Base-by-base conservation (phyloP, 2,888 invertebrate species). In the Saturnia pavonia region DNA sequence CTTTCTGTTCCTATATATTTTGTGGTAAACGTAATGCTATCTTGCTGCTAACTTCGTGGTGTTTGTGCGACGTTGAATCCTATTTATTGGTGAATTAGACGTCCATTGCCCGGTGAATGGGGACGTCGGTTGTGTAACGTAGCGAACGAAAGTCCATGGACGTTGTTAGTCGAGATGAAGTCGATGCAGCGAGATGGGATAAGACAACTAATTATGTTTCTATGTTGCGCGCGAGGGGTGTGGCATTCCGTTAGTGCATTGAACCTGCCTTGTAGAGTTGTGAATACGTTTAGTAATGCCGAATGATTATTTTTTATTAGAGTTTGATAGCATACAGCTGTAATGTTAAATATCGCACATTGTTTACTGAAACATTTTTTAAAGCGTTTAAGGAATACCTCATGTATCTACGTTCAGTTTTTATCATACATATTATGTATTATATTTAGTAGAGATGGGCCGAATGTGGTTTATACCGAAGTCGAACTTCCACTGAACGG, bases 151-250 rank as follows among this genome's bases (percentile, higher is more conserved):
- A 71, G 73, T 76, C 89, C 84, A 88, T 90, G 88, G 83, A 85
- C 76, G 80, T 74, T 80, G 78, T 79, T 82, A 78, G 78, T 73
- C 73, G 80, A 80, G 84, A 84, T 85, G 80, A 75, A 82, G 83
- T 86, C 82, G 79, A 78, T 81, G 82, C 76, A 76, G 80, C 82
- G 82, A 80, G 81, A 83, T 84, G 85, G 85, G 91, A 88, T 86
- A 88, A 87, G 89, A 88, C 85, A 87, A 88, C 92, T 92, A 92
- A 93, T 93, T 93, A 92, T 89, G 88, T 88, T 88, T 88, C 90
- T 90, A 89, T 88, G 89, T 88, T 85, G 88, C 85, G 81, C 86
- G 85, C 85, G 84, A 80, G 84, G 83, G 83, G 84, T 86, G 88
- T 87, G 87, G 90, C 91, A 92, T 92, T 91, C 91, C 90, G 74